phyloP scores from a whole-genome alignment of 2,113 vertebrate genomes.

The Actenoides lindsayi region DNA sequence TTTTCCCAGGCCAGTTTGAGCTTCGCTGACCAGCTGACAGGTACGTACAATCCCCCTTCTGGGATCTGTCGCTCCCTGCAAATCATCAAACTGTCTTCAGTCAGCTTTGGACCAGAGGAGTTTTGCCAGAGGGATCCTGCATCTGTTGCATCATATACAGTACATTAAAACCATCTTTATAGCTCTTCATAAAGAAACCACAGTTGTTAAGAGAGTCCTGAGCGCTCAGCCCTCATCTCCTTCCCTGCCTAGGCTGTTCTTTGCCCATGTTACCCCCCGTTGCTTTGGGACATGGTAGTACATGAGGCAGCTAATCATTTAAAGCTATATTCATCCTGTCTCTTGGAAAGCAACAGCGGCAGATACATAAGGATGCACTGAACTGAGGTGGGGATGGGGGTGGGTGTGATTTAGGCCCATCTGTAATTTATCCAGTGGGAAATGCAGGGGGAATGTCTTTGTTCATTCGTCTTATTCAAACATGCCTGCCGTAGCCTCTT shows the following conservation, averaged over 20 bases:
- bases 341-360: conserved; percentile 43
- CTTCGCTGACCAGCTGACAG: conserved; percentile 74
- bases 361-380: background rate
- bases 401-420: background rate
- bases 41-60: conserved; percentile 66
- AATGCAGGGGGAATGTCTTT: conserved; percentile 46
- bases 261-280: conserved; percentile 16
- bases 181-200: conserved; percentile 64
- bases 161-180: conserved; percentile 79
- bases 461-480: conserved; percentile 56
- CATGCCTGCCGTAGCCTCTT: background rate
- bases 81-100: conserved; percentile 79
- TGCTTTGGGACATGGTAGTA: conserved; percentile 49
- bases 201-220: conserved; percentile 46
- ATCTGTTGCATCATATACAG: conserved; percentile 63
- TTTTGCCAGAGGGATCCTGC: conserved; percentile 72
- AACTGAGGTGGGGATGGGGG: background rate
- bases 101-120: conserved; percentile 57
- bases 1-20: background rate
- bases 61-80: conserved; percentile 61
- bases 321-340: conserved; percentile 41
- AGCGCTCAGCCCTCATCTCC: conserved; percentile 27
- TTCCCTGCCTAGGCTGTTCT: conserved; percentile 40
- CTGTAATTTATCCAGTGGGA: conserved; percentile 55
- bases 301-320: conserved; percentile 58